phyloP scores from a whole-genome alignment of 2,797 vertebrate species.

The Betta splendens region DNA sequence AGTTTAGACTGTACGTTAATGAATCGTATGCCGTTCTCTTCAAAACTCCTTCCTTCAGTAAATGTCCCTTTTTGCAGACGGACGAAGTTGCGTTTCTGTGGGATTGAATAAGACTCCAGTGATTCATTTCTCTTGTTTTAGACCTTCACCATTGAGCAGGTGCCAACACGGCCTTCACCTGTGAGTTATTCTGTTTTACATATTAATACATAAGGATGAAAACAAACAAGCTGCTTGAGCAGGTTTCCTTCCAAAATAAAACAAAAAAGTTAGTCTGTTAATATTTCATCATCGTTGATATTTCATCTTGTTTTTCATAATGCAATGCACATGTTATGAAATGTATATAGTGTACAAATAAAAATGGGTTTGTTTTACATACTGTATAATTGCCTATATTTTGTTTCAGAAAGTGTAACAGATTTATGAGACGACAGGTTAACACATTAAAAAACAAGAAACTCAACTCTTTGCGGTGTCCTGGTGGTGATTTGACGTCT shows the following conservation, averaged over 20 bases:
- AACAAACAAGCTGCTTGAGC: conserved; percentile 21
- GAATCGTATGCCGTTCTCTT: background rate
- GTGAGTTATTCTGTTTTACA: conserved; percentile 21
- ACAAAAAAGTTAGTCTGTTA: conserved; percentile 50
- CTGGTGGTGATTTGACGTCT: conserved; percentile 13
- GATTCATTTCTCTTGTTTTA: conserved; percentile 5
- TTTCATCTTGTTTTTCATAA: conserved; percentile 68
- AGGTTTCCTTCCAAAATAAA: conserved; percentile 17
- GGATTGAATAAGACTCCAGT: conserved; percentile 4
- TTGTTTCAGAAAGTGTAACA: conserved; percentile 86
- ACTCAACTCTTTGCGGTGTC: conserved; percentile 31
- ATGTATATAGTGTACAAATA: conserved; percentile 87
- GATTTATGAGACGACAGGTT: conserved; percentile 84
- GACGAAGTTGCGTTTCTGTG: conserved; percentile 6
- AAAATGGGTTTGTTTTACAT: conserved; percentile 85
- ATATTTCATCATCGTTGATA: conserved; percentile 42
- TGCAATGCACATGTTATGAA: conserved; percentile 77
- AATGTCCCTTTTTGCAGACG: conserved; percentile 2
- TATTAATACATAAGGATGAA: background rate
- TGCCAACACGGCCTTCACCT: conserved; percentile 23
- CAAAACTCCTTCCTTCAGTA: background rate
- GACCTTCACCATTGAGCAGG: conserved; percentile 1
- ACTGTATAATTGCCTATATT: conserved; percentile 89
- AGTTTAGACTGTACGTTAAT: background rate
- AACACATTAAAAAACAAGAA: conserved; percentile 86